phyloP scores from a whole-genome alignment of 2,797 vertebrate species.

The Rachycentron canadum region DNA sequence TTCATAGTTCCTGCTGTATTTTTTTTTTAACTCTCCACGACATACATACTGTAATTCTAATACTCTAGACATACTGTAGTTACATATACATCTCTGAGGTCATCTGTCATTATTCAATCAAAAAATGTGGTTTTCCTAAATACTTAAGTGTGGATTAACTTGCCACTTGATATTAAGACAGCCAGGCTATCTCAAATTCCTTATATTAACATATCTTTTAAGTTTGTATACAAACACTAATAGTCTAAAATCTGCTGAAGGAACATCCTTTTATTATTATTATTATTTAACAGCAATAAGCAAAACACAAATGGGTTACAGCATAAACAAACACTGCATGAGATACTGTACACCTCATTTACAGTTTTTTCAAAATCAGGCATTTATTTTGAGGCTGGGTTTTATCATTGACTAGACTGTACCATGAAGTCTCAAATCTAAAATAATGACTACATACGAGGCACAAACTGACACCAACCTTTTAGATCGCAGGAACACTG shows the following conservation, averaged over 20 bases:
- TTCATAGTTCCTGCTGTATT: conserved; percentile 1
- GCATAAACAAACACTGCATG: background rate
- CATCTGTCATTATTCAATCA: background rate
- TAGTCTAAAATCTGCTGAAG: background rate
- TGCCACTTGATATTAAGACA: no score
- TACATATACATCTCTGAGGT: background rate
- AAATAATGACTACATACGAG: no score
- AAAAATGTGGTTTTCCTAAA: conserved; percentile 17
- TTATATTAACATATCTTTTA: background rate
- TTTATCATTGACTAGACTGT: background rate
- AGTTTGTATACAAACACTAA: background rate
- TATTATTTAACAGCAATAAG: background rate
- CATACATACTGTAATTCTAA: background rate
- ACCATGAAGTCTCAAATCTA: no score
- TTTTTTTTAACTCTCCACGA: background rate
- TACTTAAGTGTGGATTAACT: background rate
- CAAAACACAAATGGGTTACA: background rate
- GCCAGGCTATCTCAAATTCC: no score
- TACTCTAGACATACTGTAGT: background rate
- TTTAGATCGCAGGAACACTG: background rate
- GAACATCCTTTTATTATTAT: no score
- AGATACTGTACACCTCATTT: no score
- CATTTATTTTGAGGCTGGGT: no score
- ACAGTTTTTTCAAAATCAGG: no score
- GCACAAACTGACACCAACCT: no score